Base-by-base conservation (phyloP, 64 coral and sea anemone species). In the Dendronephthya gigantea region DNA sequence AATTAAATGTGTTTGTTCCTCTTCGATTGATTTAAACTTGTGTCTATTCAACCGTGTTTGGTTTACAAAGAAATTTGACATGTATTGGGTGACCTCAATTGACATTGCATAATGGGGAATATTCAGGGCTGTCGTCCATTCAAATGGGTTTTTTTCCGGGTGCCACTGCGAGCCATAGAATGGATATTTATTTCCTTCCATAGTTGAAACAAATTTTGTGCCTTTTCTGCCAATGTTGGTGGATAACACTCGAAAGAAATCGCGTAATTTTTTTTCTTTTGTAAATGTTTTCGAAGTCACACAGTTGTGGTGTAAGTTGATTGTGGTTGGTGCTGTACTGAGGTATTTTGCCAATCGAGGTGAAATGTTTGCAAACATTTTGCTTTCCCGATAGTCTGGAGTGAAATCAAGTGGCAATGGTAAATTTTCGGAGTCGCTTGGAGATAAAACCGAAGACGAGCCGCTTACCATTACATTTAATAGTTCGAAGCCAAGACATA, bases 101-200 rank as follows among this genome's bases (percentile, higher is more conserved):
- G 91, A 88, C 25, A 92, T 89, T 25, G 74, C 23, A 31, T 88
- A 92, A 86, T 96, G 94, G 7, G 88, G 82, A 37, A 96, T 90
- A 6, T 86, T 83, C 83, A 92, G 86, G 19, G 82, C 83, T 39
- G 23, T 33, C 40, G 85, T 76, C 94, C 94, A 96, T 22, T 96
- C 94, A 89, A 96, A 96, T 34, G 58, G 81, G 10, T 79, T 85
- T 48, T 96, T 96, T 52, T 96, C 94, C 7, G 94, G 91, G 62
- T 96, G 94, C 94, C 94, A 96, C 41, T 96, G 94, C 33, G 90
- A 83, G 50, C 85, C 94, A 74, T 87, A 96, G 13, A 96, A 49
- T 3, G 94, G 94, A 27, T 96, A 96, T 50, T 83, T 81, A 16
- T 81, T 48, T 19, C 94, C 94, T 90, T 96, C 94, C 83, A 96